Evolutionary conservation across 92 coral and sea anemone genomes (phyloP), one percentile per base, ranked within the genome.

Genomic region (Phenganax stokvisi): DNA sequence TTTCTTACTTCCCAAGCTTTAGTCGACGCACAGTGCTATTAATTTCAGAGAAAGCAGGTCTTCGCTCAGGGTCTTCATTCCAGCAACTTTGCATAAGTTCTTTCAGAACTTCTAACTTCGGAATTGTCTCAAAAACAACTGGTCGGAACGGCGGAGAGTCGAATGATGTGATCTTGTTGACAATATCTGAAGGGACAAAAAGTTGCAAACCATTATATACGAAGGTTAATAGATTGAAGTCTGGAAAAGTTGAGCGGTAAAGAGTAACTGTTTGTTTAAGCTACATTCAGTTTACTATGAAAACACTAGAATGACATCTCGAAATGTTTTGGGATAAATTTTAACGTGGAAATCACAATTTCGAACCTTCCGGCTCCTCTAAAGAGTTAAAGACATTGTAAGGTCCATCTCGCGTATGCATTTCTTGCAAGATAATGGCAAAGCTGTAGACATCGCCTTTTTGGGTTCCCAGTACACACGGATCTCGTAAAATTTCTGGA

Each of bases 371-470:
- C 5, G 98, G 98, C 83, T 93, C 98, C 84, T 78, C 47, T 8
- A 90, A 82, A 51, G 89, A 90, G 84, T 85, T 87, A 61, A 62
- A 78, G 12, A 88, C 89, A 53, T 91, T 88, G 73, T 90, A 93
- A 13, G 98, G 97, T 29, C 98, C 98, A 65, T 93, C 90, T 67
- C 97, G 83, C 44, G 98, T 89, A 80, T 93, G 98, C 80, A 93
- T 88, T 66, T 93, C 98, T 67, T 91, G 97, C 25, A 93, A 87
- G 55, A 93, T 91, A 51, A 93, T 93, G 62, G 97, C 98, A 68
- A 91, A 93, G 80, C 98, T 93, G 68, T 88, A 93, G 71, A 93
- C 97, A 74, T 93, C 98, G 17, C 98, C 97, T 74, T 89, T 91
- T 63, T 89, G 98, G 16, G 92, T 88, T 28, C 93, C 98, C 51